Evolutionary conservation across 2,113 vertebrate species (phyloP).

Genomic region (Corvus cornix): DNA sequence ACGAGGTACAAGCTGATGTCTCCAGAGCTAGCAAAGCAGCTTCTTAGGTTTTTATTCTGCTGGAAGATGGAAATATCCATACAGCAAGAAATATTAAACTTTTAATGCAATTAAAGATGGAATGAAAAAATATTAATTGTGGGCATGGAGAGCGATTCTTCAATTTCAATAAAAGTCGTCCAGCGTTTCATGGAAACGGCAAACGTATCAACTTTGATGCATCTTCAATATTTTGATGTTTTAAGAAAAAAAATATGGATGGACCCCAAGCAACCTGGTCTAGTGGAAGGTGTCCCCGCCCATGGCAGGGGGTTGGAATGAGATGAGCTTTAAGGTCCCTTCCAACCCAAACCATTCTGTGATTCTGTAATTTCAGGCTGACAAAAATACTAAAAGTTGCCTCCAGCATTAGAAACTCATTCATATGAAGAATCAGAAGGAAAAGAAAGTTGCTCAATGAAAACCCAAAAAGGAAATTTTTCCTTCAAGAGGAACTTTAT

Average conservation of each 20-base stretch:
- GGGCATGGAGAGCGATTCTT: neutral
- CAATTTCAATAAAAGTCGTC: neutral
- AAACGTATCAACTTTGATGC: neutral
- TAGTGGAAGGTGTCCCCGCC: neutral
- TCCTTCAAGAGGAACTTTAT: neutral
- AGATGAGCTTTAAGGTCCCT: neutral
- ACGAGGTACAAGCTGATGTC: fast-evolving
- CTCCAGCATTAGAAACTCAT: neutral
- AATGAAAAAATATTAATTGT: neutral
- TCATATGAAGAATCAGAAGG: neutral
- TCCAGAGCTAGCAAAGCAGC: neutral
- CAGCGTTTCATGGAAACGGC: fast-evolving
- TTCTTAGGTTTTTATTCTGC: neutral
- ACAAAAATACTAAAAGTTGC: neutral
- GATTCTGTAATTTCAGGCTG: neutral
- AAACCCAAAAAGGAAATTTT: neutral
- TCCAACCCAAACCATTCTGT: neutral
- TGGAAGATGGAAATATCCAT: neutral
- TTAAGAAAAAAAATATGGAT: neutral
- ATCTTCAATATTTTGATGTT: neutral
- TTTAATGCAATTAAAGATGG: neutral
- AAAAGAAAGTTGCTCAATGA: neutral
- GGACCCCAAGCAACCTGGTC: neutral
- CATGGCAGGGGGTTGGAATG: neutral
- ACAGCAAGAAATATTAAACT: neutral